A percentile compares a stretch with the other conserved stretches of the same genome.
Conservation (phyloP, 2,888 invertebrate species). For the Seira sanloemensis region DNA sequence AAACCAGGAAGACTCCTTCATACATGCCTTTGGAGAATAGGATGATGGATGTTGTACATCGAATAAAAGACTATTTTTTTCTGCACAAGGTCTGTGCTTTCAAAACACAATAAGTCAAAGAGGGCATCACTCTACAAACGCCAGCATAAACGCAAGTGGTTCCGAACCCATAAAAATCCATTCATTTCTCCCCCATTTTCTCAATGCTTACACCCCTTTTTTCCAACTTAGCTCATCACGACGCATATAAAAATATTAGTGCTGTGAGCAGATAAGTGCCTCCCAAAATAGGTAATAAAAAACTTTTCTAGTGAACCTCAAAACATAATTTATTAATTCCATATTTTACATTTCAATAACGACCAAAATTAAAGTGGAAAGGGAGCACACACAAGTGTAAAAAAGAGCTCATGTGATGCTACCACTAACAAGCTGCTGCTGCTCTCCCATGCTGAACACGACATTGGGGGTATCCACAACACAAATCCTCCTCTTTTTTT, state of each 20-base stretch:
- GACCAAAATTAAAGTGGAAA: neutral
- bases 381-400: neutral
- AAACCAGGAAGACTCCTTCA: neutral
- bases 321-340: conserved; percentile 12
- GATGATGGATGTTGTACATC: neutral
- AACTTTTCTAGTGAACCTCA: no score
- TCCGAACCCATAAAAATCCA: conserved; percentile 3
- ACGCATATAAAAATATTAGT: neutral
- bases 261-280: neutral
- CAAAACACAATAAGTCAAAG: conserved; percentile 14
- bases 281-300: conserved; percentile 6
- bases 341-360: conserved; percentile 8
- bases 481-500: neutral
- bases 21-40: neutral
- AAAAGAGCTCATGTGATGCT: no score
- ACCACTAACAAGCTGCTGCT: no score
- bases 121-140: neutral
- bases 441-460: neutral
- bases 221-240: neutral
- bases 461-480: neutral
- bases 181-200: neutral
- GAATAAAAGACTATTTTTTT: neutral
- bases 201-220: neutral
- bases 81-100: conserved; percentile 12
- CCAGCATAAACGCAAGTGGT: conserved; percentile 6